A percentile compares a stretch with the other conserved stretches of the same genome.
These are phyloP conservation scores for Phenganax marumi DNA, from an alignment of 92 coral and sea anemone genomes.

Conservation along the genomic window DNA sequence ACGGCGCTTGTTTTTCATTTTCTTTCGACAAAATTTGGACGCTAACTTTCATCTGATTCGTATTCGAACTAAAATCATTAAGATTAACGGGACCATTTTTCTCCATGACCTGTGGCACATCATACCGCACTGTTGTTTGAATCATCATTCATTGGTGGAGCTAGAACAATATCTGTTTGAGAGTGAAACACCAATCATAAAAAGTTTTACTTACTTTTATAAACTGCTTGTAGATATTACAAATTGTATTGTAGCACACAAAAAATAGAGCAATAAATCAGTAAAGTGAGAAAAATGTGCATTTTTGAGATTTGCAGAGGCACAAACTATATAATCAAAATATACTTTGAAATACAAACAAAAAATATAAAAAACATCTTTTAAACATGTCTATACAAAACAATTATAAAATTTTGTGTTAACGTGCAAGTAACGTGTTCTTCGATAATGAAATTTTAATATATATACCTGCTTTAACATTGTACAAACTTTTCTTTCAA, in stretches of 20 bases:
- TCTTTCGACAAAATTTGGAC: conserved; percentile 24
- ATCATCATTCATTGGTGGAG: conserved; percentile 6
- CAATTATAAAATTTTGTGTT: neutral
- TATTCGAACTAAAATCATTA: conserved; percentile 10
- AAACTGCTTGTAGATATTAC: neutral
- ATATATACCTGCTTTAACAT: neutral
- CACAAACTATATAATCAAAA: too few species aligned
- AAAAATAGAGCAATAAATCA: too few species aligned
- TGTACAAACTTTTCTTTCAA: neutral
- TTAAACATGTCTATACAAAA: neutral
- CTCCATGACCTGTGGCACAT: conserved; percentile 2
- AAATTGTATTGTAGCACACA: too few species aligned
- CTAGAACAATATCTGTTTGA: neutral
- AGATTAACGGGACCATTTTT: neutral
- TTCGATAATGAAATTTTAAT: neutral
- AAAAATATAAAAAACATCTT: neutral
- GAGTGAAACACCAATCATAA: neutral
- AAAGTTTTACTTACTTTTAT: neutral
- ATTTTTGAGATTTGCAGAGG: too few species aligned
- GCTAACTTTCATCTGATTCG: conserved; percentile 6
- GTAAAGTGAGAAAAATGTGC: too few species aligned
- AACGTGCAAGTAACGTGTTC: neutral
- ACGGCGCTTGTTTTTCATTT: conserved; percentile 14
- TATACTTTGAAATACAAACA: neutral
- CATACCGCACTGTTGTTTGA: conserved; percentile 23